These are phyloP conservation scores for Mystacornis crossleyi DNA, from an alignment of 2,113 vertebrate species.

Conservation along the genomic window DNA sequence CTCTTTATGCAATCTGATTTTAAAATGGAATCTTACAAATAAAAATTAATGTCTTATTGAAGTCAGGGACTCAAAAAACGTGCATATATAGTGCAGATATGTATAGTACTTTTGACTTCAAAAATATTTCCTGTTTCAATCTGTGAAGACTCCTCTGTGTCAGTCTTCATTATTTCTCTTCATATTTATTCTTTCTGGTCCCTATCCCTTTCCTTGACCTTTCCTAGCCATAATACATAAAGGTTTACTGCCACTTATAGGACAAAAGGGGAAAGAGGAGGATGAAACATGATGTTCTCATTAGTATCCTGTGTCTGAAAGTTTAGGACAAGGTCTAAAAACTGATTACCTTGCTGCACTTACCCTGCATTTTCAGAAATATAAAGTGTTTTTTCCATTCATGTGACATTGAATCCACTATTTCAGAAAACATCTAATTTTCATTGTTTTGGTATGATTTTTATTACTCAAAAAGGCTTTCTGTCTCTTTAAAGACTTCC, in stretches of 20 bases:
- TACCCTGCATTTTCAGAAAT: not conserved
- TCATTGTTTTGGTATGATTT: not conserved
- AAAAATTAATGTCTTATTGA: not conserved
- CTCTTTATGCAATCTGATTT: not conserved
- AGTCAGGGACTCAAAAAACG: not conserved
- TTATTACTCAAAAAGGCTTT: not conserved
- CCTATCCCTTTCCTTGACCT: not conserved
- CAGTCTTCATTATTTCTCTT: not conserved
- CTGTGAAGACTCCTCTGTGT: not conserved
- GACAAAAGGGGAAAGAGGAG: not conserved
- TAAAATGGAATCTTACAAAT: not conserved
- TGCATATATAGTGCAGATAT: not conserved
- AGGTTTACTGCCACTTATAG: not conserved
- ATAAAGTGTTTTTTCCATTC: not conserved
- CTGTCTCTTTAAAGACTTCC: not conserved
- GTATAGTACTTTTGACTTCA: not conserved
- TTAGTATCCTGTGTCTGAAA: not conserved
- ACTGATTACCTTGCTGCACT: not conserved
- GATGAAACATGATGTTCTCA: not conserved
- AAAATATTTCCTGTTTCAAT: not conserved
- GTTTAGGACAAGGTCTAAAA: conserved; percentile 5
- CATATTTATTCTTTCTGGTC: not conserved
- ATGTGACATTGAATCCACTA: not conserved
- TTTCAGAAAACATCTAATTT: not conserved
- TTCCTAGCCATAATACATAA: not conserved